Conservation (phyloP, 2,888 invertebrate genomes). For the Drosophila buzzatii region DNA sequence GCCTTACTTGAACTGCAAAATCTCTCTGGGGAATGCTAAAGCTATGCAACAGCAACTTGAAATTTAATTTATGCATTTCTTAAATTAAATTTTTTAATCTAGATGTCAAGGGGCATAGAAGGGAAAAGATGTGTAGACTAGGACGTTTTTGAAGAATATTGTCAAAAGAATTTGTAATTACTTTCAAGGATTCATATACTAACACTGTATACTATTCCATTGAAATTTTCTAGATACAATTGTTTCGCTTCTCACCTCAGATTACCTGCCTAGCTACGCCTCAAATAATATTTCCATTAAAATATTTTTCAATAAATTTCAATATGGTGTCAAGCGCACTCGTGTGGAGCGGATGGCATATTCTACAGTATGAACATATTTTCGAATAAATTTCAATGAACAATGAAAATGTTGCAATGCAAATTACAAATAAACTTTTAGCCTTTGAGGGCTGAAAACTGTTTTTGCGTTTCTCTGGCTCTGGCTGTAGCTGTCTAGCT, state of each 20-base stretch:
- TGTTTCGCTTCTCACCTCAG: not conserved
- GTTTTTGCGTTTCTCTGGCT: not conserved
- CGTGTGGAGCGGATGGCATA: not conserved
- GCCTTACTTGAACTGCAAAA: too few relatives aligned
- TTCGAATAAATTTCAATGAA: conserved; percentile 1
- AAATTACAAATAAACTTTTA: not conserved
- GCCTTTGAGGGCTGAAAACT: not conserved
- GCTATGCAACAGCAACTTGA: too few relatives aligned
- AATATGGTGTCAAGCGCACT: not conserved
- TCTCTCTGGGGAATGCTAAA: too few relatives aligned
- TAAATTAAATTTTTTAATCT: too few relatives aligned
- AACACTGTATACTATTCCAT: too few relatives aligned
- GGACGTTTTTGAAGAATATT: too few relatives aligned
- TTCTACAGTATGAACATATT: not conserved
- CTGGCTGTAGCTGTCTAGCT: not conserved
- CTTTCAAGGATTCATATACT: too few relatives aligned
- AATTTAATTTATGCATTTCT: too few relatives aligned
- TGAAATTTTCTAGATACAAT: too few relatives aligned
- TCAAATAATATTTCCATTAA: not conserved
- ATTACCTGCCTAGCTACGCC: not conserved
- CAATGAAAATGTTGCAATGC: conserved; percentile 1
- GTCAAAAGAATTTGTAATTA: too few relatives aligned
- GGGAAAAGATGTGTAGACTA: too few relatives aligned
- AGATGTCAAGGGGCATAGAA: too few relatives aligned
- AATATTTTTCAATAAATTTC: not conserved